These are phyloP conservation scores for Dreissena rostriformis DNA, from an alignment of 1,140 invertebrate species.

Conservation along the genomic window DNA sequence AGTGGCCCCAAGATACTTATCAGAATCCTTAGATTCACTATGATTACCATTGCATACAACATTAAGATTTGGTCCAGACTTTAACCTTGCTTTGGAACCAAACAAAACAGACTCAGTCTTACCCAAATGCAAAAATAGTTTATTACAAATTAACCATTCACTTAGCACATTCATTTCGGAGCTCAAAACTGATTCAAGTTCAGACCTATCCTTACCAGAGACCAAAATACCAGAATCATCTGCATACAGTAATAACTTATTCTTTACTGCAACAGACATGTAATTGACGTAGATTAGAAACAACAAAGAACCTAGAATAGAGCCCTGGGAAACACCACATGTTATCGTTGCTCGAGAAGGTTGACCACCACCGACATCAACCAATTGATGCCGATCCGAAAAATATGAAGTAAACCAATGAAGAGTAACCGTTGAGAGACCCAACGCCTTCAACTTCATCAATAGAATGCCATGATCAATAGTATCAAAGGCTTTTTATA, in stretches of 20 bases:
- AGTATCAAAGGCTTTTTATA: constrained; percentile 59
- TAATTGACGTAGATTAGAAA: constrained; percentile 55
- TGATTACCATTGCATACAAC: constrained; percentile 34
- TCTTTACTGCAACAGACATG: constrained; percentile 26
- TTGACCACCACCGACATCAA: constrained; percentile 13
- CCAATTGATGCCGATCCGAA: constrained; percentile 25
- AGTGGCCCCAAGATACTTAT: constrained; percentile 37
- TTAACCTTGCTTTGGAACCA: constrained; percentile 41
- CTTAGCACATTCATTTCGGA: constrained; percentile 16
- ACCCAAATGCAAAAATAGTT: constrained; percentile 52
- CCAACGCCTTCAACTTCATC: constrained; percentile 39
- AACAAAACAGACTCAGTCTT: constrained; percentile 57
- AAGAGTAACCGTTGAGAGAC: constrained; percentile 10
- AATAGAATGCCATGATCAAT: constrained; percentile 50
- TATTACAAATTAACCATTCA: constrained; percentile 49
- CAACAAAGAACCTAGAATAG: constrained; percentile 40
- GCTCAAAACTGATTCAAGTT: constrained; percentile 18
- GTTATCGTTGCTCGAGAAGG: background rate
- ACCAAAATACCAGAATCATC: constrained; percentile 54
- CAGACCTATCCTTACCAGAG: constrained; percentile 23
- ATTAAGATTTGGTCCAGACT: constrained; percentile 10
- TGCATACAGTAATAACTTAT: constrained; percentile 54
- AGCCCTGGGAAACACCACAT: constrained; percentile 53
- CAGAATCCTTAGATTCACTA: constrained; percentile 7
- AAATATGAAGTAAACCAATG: constrained; percentile 52